A percentile compares a stretch with the other conserved stretches of the same genome.
phyloP scores from a whole-genome alignment of 2,797 vertebrate species.

The Denticeps clupeoides region DNA sequence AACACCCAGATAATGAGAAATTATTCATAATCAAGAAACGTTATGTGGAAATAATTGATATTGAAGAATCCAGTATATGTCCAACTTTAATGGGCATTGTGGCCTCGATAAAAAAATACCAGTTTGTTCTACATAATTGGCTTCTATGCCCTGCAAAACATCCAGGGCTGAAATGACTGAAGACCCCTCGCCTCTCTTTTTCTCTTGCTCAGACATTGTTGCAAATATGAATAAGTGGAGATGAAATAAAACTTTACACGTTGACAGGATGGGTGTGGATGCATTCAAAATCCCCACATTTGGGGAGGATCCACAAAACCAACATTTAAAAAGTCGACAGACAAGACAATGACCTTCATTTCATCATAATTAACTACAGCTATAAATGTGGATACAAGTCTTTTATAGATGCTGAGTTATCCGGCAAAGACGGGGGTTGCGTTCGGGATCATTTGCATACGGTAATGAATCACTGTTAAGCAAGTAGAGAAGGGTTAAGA shows the following conservation, averaged over 20 bases:
- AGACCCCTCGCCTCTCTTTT: background rate
- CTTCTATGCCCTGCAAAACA: no score
- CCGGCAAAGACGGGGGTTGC: background rate
- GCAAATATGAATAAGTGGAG: background rate
- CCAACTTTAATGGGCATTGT: no score
- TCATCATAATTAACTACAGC: conserved; percentile 28
- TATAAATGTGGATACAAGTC: conserved; percentile 17
- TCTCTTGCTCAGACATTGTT: no score
- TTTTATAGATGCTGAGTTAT: conserved; percentile 7
- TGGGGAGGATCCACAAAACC: conserved; percentile 8
- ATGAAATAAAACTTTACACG: background rate
- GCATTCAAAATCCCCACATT: conserved; percentile 12
- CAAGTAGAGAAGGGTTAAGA: conserved; percentile 20
- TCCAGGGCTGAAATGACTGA: conserved; percentile 6
- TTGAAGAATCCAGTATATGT: no score
- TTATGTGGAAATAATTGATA: no score
- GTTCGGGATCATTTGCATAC: conserved; percentile 30
- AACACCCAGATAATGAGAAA: no score
- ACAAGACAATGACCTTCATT: conserved; percentile 19
- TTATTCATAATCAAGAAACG: no score
- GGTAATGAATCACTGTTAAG: conserved; percentile 25
- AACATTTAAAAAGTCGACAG: conserved; percentile 10
- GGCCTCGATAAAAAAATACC: no score
- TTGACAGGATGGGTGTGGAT: conserved; percentile 4
- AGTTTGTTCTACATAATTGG: conserved; percentile 8